phyloP scores from a whole-genome alignment of 2,888 invertebrate genomes.

The Agrotis segetum region DNA sequence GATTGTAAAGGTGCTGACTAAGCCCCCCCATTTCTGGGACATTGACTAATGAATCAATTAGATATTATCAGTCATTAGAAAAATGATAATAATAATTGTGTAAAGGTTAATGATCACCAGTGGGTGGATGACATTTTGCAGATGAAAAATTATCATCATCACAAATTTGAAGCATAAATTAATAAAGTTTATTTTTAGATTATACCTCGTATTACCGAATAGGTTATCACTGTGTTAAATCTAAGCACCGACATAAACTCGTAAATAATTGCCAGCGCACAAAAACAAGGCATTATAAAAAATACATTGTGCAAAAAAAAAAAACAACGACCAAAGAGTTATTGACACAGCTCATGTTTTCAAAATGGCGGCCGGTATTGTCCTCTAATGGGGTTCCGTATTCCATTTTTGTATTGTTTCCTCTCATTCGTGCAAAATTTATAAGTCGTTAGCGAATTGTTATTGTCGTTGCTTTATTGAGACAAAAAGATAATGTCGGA shows the following conservation, averaged over 20 bases:
- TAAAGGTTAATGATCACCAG: neutral
- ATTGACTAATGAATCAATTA: neutral
- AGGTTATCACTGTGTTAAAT: constrained; percentile 57
- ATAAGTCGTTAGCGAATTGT: constrained; percentile 63
- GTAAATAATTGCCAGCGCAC: constrained; percentile 58
- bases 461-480: constrained; percentile 63
- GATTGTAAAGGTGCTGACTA: neutral
- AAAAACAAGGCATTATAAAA: constrained; percentile 60
- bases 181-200: constrained; percentile 33
- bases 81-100: too few relatives aligned
- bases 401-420: constrained; percentile 66
- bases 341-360: constrained; percentile 76
- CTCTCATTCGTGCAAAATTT: constrained; percentile 61
- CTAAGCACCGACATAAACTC: constrained; percentile 55
- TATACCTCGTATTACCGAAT: constrained; percentile 36
- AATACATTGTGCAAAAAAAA: constrained; percentile 68
- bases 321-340: constrained; percentile 73
- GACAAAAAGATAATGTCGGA: constrained; percentile 56
- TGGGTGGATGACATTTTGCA: neutral
- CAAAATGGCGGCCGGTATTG: constrained; percentile 71
- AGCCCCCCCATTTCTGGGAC: neutral
- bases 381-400: constrained; percentile 70
- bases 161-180: constrained; percentile 18
- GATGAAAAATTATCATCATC: constrained; percentile 1
- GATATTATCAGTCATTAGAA: neutral